Evolutionary conservation across 2,797 vertebrate genomes (phyloP), one percentile per base, ranked within the genome.

Genomic region (Spatula versicolor): DNA sequence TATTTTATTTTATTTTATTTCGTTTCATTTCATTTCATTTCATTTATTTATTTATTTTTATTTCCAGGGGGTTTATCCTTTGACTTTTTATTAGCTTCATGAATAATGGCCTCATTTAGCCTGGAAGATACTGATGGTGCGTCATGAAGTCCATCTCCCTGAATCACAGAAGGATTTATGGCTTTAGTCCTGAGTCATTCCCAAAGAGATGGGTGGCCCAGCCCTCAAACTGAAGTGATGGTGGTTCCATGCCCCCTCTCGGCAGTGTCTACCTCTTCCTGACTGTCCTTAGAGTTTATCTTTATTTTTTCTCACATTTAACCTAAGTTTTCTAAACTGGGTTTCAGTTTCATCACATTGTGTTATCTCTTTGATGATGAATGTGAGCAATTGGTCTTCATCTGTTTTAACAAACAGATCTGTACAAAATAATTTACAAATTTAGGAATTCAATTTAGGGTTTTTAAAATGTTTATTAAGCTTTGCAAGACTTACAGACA

Each of bases 1-100:
- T 25, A 20, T 45, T 13, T 54, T 23, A 13, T 50, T 50, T 26
- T 14, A 25, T 50, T 50, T 25, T 2, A 26, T 54, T 48, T 23
- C 13, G 14, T 54, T 30, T 55, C 6, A 55, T 31, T 54, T 54
- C 11, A 22, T 46, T 48, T 23, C 13, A 26, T 54, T 30, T 55
- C 6, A 55, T 31, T 54, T 54, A 54, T 45, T 54, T 28, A 54
- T 30, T 31, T 55, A 55, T 46, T 17, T 50, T 4, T 11, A 9
- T 26, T 39, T 20, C 22, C 43, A 54, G 74, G 88, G 82, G 9
- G 5, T 19, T 88, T 88, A 11, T 19, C 18, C 20, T 91, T 87
- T 81, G 68, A 75, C 46, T 93, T 92, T 96, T 95, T 96, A 88
- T 96, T 95, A 94, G 50, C 15, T n/a, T 22, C 21, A 28, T 94